Evolutionary conservation across 2,113 vertebrate species (phyloP).

Genomic region (Chaenocephalus aceratus): DNA sequence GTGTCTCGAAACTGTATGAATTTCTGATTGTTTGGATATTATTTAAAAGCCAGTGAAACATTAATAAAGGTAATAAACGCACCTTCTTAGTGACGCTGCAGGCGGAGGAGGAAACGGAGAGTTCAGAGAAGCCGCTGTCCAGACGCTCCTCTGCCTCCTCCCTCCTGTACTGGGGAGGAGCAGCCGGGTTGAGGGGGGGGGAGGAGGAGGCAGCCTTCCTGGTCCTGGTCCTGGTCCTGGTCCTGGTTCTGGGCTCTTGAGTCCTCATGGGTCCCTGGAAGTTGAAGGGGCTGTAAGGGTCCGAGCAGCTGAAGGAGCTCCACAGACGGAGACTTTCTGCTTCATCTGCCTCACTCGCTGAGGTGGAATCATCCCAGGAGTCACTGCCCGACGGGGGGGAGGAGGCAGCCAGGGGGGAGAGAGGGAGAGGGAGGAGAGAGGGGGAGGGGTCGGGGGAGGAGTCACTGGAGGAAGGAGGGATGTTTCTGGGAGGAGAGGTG

Average conservation of each 20-base stretch:
- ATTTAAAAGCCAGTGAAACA: too few species aligned
- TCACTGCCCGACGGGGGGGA: slow-evolving; percentile 39
- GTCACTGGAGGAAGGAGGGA: slow-evolving; percentile 41
- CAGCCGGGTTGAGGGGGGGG: neutral
- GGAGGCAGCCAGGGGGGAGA: slow-evolving; percentile 39
- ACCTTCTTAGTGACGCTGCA: slow-evolving; percentile 77
- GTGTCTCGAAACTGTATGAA: too few species aligned
- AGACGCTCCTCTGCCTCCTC: slow-evolving; percentile 73
- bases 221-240: neutral
- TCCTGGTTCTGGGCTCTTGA: slow-evolving; percentile 9
- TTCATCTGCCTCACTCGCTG: slow-evolving; percentile 85
- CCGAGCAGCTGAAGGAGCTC: slow-evolving; percentile 89
- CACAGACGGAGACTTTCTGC: slow-evolving; percentile 87
- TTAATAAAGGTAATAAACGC: neutral
- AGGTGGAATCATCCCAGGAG: slow-evolving; percentile 74
- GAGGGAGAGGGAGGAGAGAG: slow-evolving; percentile 4
- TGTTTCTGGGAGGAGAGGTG: slow-evolving; percentile 22
- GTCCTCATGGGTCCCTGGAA: slow-evolving; percentile 90
- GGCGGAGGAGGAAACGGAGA: neutral
- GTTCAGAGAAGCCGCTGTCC: slow-evolving; percentile 72
- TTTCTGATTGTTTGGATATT: too few species aligned
- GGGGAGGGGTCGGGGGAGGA: slow-evolving; percentile 17
- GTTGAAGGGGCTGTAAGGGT: slow-evolving; percentile 93
- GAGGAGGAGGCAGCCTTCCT: neutral
- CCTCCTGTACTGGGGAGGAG: slow-evolving; percentile 52